Base-by-base conservation (phyloP, 2,797 vertebrate genomes). In the Astyanax mexicanus region DNA sequence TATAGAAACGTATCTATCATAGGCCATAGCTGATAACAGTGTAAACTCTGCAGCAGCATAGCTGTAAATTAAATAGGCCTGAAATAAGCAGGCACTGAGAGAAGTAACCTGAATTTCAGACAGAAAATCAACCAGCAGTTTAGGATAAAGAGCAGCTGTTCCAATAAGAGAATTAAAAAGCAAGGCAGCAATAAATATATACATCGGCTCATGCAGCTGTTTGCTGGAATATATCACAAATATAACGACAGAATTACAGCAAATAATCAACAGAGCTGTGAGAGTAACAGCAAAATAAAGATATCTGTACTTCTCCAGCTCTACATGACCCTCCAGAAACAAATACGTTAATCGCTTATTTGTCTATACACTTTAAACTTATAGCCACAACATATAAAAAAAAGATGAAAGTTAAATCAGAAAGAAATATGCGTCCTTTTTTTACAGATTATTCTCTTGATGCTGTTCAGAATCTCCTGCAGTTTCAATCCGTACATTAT, bases 101-200 rank as follows among this genome's bases (percentile, higher is more conserved):
- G 71, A 81, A 15, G 61, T 32, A 0, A 49, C n/a, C 61, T 75
- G 75, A 2, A 5, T 60, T 12, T 40, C 70, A 11, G 75, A 78
- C 21, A 78, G 29, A 0, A 81, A 60, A 25, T 81, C 80, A 29
- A 0, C 57, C 13, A 78, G 44, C 4, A 81, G 52, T 81, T 81
- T 81, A 3, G 80, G 75, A 70, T 71, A 78, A 45, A 81, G 3
- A 0, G 60, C 67, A 0, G 29, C 47, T 15, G 74, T 12, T 58
- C 70, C 79, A 62, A 44, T 55, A 8, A 77, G 38, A 54, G 69
- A 27, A 42, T 81, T 77, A 12, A 23, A 35, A 4, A 77, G 37
- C 40, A 81, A 64, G 21, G 79, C 74, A 42, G 64, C 47, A 49
- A 81, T 69, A 7, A 81, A 74, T 13, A 72, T 72, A 21, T 72